These are phyloP conservation scores for Craseonycteris thonglongyai DNA, from an alignment of 2,113 vertebrate genomes.

Conservation along the genomic window DNA sequence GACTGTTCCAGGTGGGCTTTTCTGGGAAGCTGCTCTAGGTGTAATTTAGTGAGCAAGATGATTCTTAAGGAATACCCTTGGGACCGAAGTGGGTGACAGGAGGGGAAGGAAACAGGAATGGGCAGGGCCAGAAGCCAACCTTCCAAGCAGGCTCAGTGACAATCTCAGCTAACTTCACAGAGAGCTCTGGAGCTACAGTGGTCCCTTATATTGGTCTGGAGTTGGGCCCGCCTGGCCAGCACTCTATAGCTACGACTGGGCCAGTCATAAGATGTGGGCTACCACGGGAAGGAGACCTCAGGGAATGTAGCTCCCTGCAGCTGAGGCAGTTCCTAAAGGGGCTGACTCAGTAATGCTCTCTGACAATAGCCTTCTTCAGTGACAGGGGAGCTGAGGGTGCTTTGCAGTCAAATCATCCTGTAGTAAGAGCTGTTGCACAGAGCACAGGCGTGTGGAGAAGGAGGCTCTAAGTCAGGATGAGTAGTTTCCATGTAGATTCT, in stretches of 20 bases:
- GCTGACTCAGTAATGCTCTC: not conserved
- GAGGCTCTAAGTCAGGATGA: not conserved
- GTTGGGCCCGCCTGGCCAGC: too few relatives aligned
- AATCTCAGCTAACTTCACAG: not conserved
- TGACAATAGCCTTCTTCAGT: not conserved
- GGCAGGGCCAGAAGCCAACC: not conserved
- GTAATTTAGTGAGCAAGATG: not conserved
- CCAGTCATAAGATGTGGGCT: too few relatives aligned
- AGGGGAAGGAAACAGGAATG: not conserved
- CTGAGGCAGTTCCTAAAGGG: not conserved
- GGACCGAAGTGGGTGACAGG: not conserved
- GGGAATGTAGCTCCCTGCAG: not conserved
- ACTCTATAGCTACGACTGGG: not conserved
- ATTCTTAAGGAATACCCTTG: not conserved
- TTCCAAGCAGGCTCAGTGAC: not conserved
- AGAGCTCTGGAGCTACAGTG: not conserved
- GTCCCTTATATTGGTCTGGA: not conserved
- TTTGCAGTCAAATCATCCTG: not conserved
- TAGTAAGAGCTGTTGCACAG: not conserved
- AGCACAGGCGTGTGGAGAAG: fast-evolving
- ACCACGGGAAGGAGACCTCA: not conserved
- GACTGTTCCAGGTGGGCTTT: not conserved
- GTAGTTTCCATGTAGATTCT: not conserved
- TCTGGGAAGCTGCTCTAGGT: not conserved
- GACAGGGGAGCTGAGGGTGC: not conserved